phyloP scores from a whole-genome alignment of 2,113 vertebrate species.

The Amia ocellicauda region DNA sequence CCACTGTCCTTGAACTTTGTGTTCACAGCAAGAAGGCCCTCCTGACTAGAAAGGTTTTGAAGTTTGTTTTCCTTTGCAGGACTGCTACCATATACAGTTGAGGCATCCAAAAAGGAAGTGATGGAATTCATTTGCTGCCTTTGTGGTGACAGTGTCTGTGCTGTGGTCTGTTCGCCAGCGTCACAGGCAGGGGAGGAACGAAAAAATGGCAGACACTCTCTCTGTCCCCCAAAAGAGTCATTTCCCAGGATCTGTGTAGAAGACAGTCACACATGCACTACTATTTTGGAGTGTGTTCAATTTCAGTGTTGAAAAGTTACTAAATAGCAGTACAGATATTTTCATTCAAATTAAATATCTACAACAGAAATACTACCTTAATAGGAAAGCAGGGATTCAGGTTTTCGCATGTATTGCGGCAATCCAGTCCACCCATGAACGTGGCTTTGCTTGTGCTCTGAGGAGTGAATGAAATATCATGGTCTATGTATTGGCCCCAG shows the following conservation, averaged over 20 bases:
- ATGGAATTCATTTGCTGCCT: slow-evolving; percentile 83
- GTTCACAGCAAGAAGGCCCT: slow-evolving; percentile 78
- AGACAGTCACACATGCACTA: not conserved
- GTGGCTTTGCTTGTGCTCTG: slow-evolving; percentile 62
- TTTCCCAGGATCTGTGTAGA: slow-evolving; percentile 60
- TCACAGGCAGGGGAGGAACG: slow-evolving; percentile 77
- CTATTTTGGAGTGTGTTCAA: not conserved
- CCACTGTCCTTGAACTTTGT: slow-evolving; percentile 56
- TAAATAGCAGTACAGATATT: no score
- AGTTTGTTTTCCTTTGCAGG: slow-evolving; percentile 53
- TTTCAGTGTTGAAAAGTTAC: not conserved
- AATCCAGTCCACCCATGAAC: slow-evolving; percentile 50
- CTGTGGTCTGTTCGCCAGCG: slow-evolving; percentile 35
- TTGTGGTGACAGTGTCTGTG: slow-evolving; percentile 44
- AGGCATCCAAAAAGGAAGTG: slow-evolving; percentile 89
- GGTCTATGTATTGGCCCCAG: slow-evolving; percentile 91
- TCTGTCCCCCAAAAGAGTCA: slow-evolving; percentile 27
- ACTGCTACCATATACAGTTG: slow-evolving; percentile 80
- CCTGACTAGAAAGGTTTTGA: slow-evolving; percentile 68
- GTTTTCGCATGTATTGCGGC: slow-evolving; percentile 69
- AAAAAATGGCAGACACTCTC: slow-evolving; percentile 77
- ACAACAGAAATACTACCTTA: slow-evolving; percentile 61
- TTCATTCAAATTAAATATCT: not conserved
- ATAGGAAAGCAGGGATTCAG: slow-evolving; percentile 81
- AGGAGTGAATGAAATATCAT: slow-evolving; percentile 86